Percentiles rank a stretch among this genome's conserved stretches.
Conservation (phyloP, 37 sponge, comb jelly and placozoan species). For the Tethya wilhelma region DNA sequence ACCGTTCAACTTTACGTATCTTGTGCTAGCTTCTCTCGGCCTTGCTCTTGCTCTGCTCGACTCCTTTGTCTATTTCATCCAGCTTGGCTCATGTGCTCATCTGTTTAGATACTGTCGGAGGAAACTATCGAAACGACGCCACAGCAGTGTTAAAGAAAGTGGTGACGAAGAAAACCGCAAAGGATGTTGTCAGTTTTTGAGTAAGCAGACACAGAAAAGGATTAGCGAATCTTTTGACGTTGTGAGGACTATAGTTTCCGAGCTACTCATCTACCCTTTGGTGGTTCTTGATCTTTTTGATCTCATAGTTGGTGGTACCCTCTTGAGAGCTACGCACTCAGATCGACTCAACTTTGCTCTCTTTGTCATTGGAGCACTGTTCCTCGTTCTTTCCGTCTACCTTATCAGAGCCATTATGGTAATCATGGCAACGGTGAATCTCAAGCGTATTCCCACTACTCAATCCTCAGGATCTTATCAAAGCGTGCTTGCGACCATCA, state of each 20-base stretch:
- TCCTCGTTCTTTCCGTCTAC: slow-evolving; percentile 41
- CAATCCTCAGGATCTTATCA: background rate
- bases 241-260: slow-evolving; percentile 31
- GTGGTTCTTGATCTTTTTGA: slow-evolving; percentile 58
- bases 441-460: slow-evolving; percentile 8
- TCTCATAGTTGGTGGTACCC: slow-evolving; percentile 1
- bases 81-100: slow-evolving; percentile 23
- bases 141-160: slow-evolving; percentile 3
- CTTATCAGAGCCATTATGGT: slow-evolving; percentile 33
- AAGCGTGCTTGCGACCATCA: background rate
- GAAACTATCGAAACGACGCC: slow-evolving; percentile 6
- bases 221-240: slow-evolving; percentile 40
- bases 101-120: background rate
- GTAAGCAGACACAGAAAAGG: slow-evolving; percentile 5
- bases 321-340: background rate
- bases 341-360: slow-evolving; percentile 24
- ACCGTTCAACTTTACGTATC: slow-evolving; percentile 24
- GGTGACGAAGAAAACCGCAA: background rate
- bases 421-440: background rate
- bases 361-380: slow-evolving; percentile 34
- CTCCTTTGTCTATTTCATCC: slow-evolving; percentile 48
- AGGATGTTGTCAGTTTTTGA: background rate
- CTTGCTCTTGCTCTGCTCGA: slow-evolving; percentile 44
- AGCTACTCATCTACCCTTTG: slow-evolving; percentile 50
- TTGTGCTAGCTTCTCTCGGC: slow-evolving; percentile 26